phyloP scores from a whole-genome alignment of 2,797 vertebrate species.

The Sebastes melanostomus region DNA sequence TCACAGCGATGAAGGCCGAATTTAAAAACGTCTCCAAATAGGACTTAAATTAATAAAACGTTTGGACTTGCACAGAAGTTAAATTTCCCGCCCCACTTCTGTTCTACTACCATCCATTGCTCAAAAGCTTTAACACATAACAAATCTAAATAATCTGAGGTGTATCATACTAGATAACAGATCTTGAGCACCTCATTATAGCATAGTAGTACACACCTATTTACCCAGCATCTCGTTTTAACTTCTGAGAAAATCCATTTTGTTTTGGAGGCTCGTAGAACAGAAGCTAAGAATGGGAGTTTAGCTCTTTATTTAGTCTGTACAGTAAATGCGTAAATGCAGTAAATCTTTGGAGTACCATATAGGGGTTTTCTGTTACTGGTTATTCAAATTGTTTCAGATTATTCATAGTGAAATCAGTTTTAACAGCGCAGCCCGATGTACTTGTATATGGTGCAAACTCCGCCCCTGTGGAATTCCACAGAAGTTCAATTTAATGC shows the following conservation, averaged over 20 bases:
- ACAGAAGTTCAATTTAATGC: neutral
- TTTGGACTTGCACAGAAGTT: slow-evolving; percentile 20
- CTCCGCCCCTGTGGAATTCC: fast-evolving
- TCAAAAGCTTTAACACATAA: no score
- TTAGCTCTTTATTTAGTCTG: neutral
- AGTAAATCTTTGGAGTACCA: no score
- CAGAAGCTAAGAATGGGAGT: neutral
- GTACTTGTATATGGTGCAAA: neutral
- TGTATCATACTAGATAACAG: no score
- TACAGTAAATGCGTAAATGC: neutral
- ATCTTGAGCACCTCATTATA: no score
- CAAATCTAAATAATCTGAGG: no score
- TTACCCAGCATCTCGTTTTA: no score
- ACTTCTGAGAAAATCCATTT: neutral
- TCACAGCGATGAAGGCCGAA: neutral
- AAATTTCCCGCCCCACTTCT: neutral
- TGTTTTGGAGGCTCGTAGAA: neutral
- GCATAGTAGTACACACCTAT: no score
- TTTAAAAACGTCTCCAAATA: neutral
- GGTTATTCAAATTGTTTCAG: neutral
- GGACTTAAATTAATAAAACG: neutral
- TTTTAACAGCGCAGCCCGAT: neutral
- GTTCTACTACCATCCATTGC: no score
- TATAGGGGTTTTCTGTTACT: neutral
- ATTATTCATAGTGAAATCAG: neutral